Evolutionary conservation across 1,140 invertebrate genomes (phyloP).

Genomic region (Sinella curviseta): DNA sequence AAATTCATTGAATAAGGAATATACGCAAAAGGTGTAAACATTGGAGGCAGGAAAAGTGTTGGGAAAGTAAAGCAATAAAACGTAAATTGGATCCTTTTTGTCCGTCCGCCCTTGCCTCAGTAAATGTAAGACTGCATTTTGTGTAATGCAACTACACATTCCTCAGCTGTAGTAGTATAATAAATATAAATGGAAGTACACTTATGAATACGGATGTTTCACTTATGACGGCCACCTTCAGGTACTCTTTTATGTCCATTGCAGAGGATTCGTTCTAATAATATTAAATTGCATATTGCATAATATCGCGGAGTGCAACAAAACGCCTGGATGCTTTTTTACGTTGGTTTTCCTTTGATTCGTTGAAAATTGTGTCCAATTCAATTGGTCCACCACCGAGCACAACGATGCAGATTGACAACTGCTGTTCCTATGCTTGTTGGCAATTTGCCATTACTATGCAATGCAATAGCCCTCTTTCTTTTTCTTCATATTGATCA

Average conservation of each 20-base stretch:
- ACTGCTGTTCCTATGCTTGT: too few relatives aligned
- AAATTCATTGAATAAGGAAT: not conserved
- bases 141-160: too few relatives aligned
- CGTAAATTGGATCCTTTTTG: not conserved
- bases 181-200: not conserved
- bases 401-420: too few relatives aligned
- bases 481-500: too few relatives aligned
- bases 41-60: too few relatives aligned
- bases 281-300: not conserved
- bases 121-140: not conserved
- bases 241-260: not conserved
- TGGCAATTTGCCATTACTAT: conserved; percentile 1
- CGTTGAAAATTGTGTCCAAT: not conserved
- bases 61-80: not conserved
- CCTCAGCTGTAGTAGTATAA: too few relatives aligned
- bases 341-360: not conserved
- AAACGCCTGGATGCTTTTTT: not conserved
- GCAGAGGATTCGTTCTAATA: not conserved
- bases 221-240: not conserved
- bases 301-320: not conserved
- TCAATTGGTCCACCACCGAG: not conserved
- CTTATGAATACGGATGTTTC: not conserved
- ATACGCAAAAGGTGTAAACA: too few relatives aligned
- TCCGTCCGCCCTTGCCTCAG: not conserved
- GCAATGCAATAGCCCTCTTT: too few relatives aligned